Percentiles rank a stretch among this genome's conserved stretches.
phyloP scores from a whole-genome alignment of 2,797 vertebrate species.

The Galago senegalensis region DNA sequence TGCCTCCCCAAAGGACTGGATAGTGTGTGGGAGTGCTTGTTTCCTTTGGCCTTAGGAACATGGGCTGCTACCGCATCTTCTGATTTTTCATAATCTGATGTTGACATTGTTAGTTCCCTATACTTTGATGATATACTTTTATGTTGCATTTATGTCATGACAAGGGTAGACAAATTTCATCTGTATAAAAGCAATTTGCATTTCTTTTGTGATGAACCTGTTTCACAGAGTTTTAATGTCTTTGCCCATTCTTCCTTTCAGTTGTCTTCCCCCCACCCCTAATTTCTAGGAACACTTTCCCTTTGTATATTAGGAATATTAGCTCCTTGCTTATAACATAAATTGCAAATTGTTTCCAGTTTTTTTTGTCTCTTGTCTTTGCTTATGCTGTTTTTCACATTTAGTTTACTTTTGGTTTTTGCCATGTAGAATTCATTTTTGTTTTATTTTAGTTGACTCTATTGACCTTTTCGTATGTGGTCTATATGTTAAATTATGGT shows the following conservation, averaged over 20 bases:
- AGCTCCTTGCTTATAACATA: not conserved
- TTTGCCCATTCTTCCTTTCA: not conserved
- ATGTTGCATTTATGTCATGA: not conserved
- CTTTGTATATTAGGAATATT: too few species aligned
- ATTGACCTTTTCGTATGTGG: not conserved
- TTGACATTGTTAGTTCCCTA: not conserved
- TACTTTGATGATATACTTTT: not conserved
- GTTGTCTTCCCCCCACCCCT: too few species aligned
- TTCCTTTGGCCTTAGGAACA: not conserved
- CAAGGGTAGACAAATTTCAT: not conserved
- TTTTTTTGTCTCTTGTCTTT: not conserved
- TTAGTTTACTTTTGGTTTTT: not conserved
- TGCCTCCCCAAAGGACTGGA: not conserved
- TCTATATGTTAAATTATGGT: not conserved
- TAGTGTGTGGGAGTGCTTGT: not conserved
- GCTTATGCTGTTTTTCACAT: not conserved
- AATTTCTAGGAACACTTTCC: too few species aligned
- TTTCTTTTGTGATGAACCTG: not conserved
- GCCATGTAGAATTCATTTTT: not conserved
- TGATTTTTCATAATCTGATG: not conserved
- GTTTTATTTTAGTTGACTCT: not conserved
- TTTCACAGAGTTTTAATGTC: not conserved
- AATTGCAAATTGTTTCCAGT: not conserved
- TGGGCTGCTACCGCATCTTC: not conserved
- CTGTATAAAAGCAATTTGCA: not conserved